Base-by-base conservation (phyloP, 2,113 vertebrate genomes). In the Periophthalmus modestus region DNA sequence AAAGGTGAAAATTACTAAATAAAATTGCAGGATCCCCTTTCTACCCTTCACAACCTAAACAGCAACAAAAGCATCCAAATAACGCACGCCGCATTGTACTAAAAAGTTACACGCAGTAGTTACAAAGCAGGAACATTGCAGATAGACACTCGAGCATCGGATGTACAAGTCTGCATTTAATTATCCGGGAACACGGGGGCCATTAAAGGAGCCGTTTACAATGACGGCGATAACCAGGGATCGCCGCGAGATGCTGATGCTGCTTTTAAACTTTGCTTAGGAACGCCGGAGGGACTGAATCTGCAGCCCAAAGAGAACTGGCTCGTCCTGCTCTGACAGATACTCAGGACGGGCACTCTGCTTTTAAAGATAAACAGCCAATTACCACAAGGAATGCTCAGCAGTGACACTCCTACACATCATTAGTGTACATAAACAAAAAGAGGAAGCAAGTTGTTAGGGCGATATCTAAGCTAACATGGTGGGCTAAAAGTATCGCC, bases 331-430 rank as follows among this genome's bases (percentile, higher is more conserved):
- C 72, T 50, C 62, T 21, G 62, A 72, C 18, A 72, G 77, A 70
- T 85, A 74, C 80, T 82, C 75, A 74, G 74, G 39, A 68, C 77
- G 21, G 82, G 21, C 73, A 75, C 71, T 72, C 19, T 0, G 66
- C 57, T 82, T 52, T 85, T 59, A 76, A 87, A 87, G 23, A 81
- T 79, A 74, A 87, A 82, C 69, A 61, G 72, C 75, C 74, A 77
- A 80, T 80, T 79, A 85, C 54, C 79, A 43, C 52, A 66, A 90
- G 68, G 82, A 80, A 75, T 86, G 83, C 77, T 61, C 16, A 50
- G 69, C 55, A 63, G 68, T 72, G 82, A 55, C 78, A 85, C 75
- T 82, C 82, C 83, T 78, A 68, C 75, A 72, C 75, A 85, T 82
- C 18, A 34, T 62, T 74, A 72, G 77, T 15, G 0, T 52, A 15